Conservation (phyloP, 2,113 vertebrate genomes). For the Leucopsar rothschildi region DNA sequence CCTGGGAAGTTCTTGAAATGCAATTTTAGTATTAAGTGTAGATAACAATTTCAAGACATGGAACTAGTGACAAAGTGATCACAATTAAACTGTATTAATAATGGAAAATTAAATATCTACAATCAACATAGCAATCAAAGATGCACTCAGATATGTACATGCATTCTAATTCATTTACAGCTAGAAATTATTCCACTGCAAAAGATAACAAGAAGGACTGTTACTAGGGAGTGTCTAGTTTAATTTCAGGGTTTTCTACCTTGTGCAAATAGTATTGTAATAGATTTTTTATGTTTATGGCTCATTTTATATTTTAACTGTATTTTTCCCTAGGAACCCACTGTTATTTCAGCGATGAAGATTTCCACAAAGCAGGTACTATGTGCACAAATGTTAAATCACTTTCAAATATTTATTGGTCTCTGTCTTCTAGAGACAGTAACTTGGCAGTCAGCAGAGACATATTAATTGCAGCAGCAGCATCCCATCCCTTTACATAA, state of each 20-base stretch:
- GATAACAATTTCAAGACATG: not conserved
- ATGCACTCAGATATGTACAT: not conserved
- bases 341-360: constrained; percentile 90
- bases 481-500: constrained; percentile 31
- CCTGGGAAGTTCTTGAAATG: not conserved
- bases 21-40: not conserved
- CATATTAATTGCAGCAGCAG: constrained; percentile 51
- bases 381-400: constrained; percentile 34
- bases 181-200: not conserved
- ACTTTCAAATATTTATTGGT: constrained; percentile 49
- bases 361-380: constrained; percentile 96
- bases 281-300: not conserved
- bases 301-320: not conserved
- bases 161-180: not conserved
- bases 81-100: not conserved
- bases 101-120: not conserved
- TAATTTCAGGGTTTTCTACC: not conserved
- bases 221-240: not conserved
- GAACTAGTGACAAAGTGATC: not conserved
- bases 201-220: not conserved
- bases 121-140: not conserved
- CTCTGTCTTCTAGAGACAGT: constrained; percentile 33
- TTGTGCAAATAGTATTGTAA: not conserved
- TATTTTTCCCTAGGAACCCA: constrained; percentile 79
- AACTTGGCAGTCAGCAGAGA: constrained; percentile 42